These are phyloP conservation scores for Ridgeia piscesae DNA, from an alignment of 1,140 invertebrate genomes.

Conservation along the genomic window DNA sequence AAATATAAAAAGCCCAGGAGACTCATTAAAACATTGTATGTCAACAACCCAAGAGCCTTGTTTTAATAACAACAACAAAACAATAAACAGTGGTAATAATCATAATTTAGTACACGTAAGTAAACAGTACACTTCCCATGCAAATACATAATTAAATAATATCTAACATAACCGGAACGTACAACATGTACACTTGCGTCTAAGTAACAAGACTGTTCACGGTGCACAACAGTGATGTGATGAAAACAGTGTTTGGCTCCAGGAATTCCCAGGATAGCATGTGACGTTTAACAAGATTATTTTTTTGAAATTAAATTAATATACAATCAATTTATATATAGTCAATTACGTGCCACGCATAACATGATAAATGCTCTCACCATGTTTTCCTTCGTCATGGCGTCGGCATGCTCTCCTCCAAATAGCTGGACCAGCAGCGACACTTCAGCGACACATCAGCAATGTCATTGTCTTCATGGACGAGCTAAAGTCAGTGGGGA, in stretches of 20 bases:
- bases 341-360: not conserved
- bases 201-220: too few relatives aligned
- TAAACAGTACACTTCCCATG: too few relatives aligned
- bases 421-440: slow-evolving; percentile 56
- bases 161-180: too few relatives aligned
- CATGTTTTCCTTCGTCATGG: slow-evolving; percentile 50
- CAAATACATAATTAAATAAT: too few relatives aligned
- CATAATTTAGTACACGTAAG: too few relatives aligned
- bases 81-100: too few relatives aligned
- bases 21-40: too few relatives aligned
- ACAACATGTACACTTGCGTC: too few relatives aligned
- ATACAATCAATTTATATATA: not conserved
- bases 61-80: too few relatives aligned
- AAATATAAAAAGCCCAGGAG: too few relatives aligned
- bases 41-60: too few relatives aligned
- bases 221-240: not conserved
- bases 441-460: slow-evolving; percentile 51
- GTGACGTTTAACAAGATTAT: not conserved
- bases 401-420: slow-evolving; percentile 54
- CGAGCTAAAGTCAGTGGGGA: slow-evolving; percentile 40
- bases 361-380: slow-evolving; percentile 33
- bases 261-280: not conserved
- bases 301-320: not conserved
- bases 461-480: slow-evolving; percentile 53
- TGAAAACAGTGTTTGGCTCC: not conserved